Evolutionary conservation across 2,888 invertebrate species (phyloP), one percentile per base, ranked within the genome.

Genomic region (Aporophyla nigra): DNA sequence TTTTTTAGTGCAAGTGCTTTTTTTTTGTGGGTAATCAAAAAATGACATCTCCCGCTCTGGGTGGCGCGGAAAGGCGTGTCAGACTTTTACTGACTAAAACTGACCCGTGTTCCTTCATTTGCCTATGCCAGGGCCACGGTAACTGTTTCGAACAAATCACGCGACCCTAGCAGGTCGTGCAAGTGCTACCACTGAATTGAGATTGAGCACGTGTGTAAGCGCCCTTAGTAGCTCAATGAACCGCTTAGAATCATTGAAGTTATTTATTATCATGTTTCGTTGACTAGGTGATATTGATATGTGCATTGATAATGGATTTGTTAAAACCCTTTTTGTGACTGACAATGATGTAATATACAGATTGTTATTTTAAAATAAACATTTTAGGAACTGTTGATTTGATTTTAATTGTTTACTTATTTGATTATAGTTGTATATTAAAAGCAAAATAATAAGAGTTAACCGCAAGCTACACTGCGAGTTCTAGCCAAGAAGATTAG

Each of bases 241-340:
- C 43, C 19, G 1, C 24, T 21, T 71, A 71, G 21, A 71, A 72
- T 69, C 71, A 46, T 73, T 74, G 46, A 66, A 56, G 27, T 78
- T 78, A 69, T 65, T 70, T 79, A 70, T 76, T 78, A 83, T 78
- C 62, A 77, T 87, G 77, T 80, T 77, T 68, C n/a, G 62, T 78
- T 73, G 58, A 53, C 14, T 78, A 66, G 27, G 12, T 33, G 5
- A 46, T 33, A 33, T 33, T 33, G 33, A 33, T 33, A 33, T 33
- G 33, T 2, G 5, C 76, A 59, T 75, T 79, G 65, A 62, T 75
- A 66, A 12, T 65, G 6, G 33, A 75, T 87, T 81, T 76, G 66
- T 83, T 78, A 53, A 72, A 79, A 84, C 74, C 69, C 58, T 56
- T 71, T 70, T 76, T 59, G 53, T 69, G 49, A 79, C 40, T 63